Conservation (phyloP, 2,113 vertebrate genomes). For the Nanorana parkeri region DNA sequence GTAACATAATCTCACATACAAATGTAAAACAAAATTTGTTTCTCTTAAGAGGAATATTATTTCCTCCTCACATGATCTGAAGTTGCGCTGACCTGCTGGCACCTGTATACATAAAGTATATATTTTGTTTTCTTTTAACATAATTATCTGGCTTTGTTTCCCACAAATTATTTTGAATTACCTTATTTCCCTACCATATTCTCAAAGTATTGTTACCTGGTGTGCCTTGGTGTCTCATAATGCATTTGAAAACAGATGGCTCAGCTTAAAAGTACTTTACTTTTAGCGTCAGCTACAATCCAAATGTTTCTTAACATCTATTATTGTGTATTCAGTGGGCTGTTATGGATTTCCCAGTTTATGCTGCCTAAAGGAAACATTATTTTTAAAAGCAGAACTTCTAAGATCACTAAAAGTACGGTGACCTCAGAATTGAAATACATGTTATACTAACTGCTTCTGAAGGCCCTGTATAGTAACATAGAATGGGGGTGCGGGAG, state of each 20-base stretch:
- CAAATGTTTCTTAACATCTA: conserved; percentile 11
- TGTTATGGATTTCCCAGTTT: neutral
- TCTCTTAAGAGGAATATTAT: too few relatives aligned
- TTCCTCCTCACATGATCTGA: too few relatives aligned
- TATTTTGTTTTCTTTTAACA: neutral
- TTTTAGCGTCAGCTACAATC: conserved; percentile 11
- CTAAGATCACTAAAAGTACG: too few relatives aligned
- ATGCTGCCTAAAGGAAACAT: neutral
- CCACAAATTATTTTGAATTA: neutral
- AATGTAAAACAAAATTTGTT: too few relatives aligned
- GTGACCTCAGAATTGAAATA: too few relatives aligned
- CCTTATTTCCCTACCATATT: conserved; percentile 7
- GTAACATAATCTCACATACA: too few relatives aligned
- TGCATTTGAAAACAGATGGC: conserved; percentile 26
- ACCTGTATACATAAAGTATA: neutral
- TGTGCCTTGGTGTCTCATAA: conserved; percentile 38
- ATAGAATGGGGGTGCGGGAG: too few relatives aligned
- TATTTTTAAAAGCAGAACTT: too few relatives aligned
- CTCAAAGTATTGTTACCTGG: conserved; percentile 16
- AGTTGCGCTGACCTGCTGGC: too few relatives aligned
- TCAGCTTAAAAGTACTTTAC: conserved; percentile 39
- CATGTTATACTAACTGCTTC: too few relatives aligned
- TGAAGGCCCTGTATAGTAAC: too few relatives aligned
- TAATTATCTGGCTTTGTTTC: neutral
- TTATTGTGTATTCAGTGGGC: conserved; percentile 1